Percentiles rank a stretch among this genome's conserved stretches.
phyloP scores from a whole-genome alignment of 2,113 vertebrate species.

The Urocitellus parryii region DNA sequence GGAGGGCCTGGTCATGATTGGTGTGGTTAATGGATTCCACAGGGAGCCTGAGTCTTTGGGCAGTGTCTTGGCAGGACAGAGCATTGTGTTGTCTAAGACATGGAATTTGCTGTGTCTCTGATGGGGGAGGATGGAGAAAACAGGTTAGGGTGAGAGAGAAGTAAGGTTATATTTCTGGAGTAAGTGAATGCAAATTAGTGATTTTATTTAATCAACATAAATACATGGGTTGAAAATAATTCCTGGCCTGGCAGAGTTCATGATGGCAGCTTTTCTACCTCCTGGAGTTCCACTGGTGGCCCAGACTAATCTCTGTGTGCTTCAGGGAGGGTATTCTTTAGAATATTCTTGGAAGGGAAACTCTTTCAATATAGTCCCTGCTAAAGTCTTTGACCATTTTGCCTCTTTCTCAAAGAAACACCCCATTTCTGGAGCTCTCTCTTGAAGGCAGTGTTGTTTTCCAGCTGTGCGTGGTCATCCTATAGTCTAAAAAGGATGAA shows the following conservation, averaged over 20 bases:
- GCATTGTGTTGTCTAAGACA: not conserved
- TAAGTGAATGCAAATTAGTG: not conserved
- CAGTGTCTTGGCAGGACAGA: not conserved
- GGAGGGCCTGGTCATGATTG: not conserved
- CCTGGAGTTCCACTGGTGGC: not conserved
- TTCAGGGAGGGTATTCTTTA: not conserved
- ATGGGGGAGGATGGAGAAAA: not conserved
- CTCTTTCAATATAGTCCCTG: not conserved
- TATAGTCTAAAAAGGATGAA: not conserved
- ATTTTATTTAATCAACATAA: not conserved
- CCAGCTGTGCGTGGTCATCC: not conserved
- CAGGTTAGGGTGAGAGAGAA: not conserved
- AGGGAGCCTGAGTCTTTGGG: not conserved
- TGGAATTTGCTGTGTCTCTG: not conserved
- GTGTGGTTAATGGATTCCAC: not conserved
- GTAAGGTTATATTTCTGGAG: not conserved
- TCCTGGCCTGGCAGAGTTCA: not conserved
- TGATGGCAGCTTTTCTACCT: too few relatives aligned
- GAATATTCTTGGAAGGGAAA: not conserved
- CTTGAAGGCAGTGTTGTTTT: not conserved
- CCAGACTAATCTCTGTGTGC: not conserved
- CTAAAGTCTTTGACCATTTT: not conserved
- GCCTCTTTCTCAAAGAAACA: slow-evolving; percentile 2
- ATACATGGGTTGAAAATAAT: not conserved
- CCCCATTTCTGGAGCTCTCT: not conserved